These are phyloP conservation scores for Halisarca cf. caerulea DNA, from an alignment of 37 sponge, comb jelly and placozoan genomes.

Conservation along the genomic window DNA sequence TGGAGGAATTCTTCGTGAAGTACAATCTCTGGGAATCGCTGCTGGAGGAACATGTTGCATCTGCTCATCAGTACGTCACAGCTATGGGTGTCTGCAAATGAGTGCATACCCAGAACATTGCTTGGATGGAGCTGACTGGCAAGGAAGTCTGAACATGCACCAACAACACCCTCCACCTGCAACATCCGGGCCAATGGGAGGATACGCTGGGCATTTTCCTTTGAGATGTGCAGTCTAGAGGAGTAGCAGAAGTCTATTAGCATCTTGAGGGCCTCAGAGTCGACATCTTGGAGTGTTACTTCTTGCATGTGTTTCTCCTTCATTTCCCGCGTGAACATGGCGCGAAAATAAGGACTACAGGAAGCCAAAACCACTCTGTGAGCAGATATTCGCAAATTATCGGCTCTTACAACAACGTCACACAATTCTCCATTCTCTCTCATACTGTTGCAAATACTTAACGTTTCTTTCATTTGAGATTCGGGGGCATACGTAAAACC, in stretches of 20 bases:
- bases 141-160: constrained; percentile 66
- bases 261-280: constrained; percentile 36
- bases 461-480: constrained; percentile 27
- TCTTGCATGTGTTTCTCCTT: constrained; percentile 45
- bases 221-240: constrained; percentile 26
- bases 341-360: constrained; percentile 23
- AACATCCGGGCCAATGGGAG: constrained; percentile 54
- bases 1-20: constrained; percentile 73
- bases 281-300: constrained; percentile 49
- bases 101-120: constrained; percentile 70
- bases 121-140: constrained; percentile 65
- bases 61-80: constrained; percentile 45
- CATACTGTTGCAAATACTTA: constrained; percentile 25
- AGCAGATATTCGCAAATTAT: neutral
- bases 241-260: constrained; percentile 64
- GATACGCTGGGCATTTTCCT: constrained; percentile 51
- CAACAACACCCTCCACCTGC: constrained; percentile 59
- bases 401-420: constrained; percentile 10
- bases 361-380: constrained; percentile 49
- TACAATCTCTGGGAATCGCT: constrained; percentile 74
- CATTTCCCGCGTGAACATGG: constrained; percentile 42
- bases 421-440: constrained; percentile 25
- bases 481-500: constrained; percentile 50
- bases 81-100: constrained; percentile 51
- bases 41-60: constrained; percentile 65